phyloP scores from a whole-genome alignment of 1,140 invertebrate genomes.

The Megalopta genalis region DNA sequence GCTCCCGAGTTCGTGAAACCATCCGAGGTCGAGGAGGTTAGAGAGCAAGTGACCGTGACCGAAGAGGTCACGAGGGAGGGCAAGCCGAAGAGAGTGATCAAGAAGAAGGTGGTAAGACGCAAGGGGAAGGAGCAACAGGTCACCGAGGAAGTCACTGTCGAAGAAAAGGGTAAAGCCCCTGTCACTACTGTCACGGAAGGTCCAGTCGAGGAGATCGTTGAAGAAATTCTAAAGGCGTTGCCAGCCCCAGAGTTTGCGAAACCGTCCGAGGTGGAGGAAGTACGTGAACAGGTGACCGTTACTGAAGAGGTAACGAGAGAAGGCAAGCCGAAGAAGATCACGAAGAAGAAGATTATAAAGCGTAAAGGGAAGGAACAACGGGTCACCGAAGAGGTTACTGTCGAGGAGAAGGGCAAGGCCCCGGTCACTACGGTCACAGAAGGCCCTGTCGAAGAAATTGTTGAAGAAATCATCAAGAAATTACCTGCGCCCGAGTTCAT shows the following conservation, averaged over 20 bases:
- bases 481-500: no score
- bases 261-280: slow-evolving; percentile 63
- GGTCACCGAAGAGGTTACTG: slow-evolving; percentile 46
- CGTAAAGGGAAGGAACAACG: slow-evolving; percentile 54
- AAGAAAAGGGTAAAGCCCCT: slow-evolving; percentile 68
- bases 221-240: slow-evolving; percentile 17
- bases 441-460: slow-evolving; percentile 68
- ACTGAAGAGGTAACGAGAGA: slow-evolving; percentile 70
- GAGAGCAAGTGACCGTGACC: slow-evolving; percentile 43
- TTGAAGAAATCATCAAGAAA: no score
- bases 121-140: slow-evolving; percentile 66
- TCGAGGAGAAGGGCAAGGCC: slow-evolving; percentile 49
- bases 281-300: slow-evolving; percentile 69
- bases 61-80: slow-evolving; percentile 59
- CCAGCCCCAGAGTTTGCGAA: slow-evolving; percentile 10
- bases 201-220: slow-evolving; percentile 58
- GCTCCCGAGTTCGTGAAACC: slow-evolving; percentile 49
- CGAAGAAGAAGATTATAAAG: slow-evolving; percentile 51
- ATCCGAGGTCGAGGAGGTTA: slow-evolving; percentile 42
- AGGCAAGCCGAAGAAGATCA: slow-evolving; percentile 73
- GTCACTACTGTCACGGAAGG: slow-evolving; percentile 62
- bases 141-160: slow-evolving; percentile 72
- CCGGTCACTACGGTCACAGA: slow-evolving; percentile 36
- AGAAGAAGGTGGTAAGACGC: slow-evolving; percentile 69
- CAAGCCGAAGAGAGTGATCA: slow-evolving; percentile 54